Conservation (phyloP, 2,888 invertebrate genomes). For the Psylliodes chrysocephalus region DNA sequence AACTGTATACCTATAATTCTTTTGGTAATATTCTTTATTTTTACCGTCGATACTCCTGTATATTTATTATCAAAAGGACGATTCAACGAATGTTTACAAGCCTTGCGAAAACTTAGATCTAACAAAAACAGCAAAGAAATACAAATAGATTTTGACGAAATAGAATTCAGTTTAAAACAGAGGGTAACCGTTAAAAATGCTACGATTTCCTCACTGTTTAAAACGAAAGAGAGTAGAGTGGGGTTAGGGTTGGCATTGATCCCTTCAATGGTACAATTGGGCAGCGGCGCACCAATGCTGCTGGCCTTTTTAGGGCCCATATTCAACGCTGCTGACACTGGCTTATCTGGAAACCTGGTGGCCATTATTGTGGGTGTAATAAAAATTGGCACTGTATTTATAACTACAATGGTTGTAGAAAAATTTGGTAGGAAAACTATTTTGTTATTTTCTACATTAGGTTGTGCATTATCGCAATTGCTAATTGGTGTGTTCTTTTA, state of each 20-base stretch:
- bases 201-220: background rate
- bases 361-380: conserved; percentile 29
- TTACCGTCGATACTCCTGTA: conserved; percentile 21
- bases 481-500: conserved; percentile 8
- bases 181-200: background rate
- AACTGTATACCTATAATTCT: conserved; percentile 4
- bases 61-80: conserved; percentile 4
- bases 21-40: background rate
- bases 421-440: conserved; percentile 5
- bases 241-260: conserved; percentile 25
- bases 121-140: conserved; percentile 19
- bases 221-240: background rate
- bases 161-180: conserved; percentile 1
- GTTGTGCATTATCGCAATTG: background rate
- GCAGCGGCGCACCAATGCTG: conserved; percentile 18
- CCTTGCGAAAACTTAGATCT: conserved; percentile 2
- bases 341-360: conserved; percentile 20
- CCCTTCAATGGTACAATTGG: background rate
- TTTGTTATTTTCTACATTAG: conserved; percentile 1
- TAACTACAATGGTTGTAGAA: conserved; percentile 5
- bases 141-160: conserved; percentile 1
- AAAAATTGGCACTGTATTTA: background rate
- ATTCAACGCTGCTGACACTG: conserved; percentile 14
- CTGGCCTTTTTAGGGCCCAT: conserved; percentile 29
- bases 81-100: background rate